Evolutionary conservation across 2,888 invertebrate species (phyloP), one percentile per base, ranked within the genome.

Genomic region (Cyrtodaria siliqua): DNA sequence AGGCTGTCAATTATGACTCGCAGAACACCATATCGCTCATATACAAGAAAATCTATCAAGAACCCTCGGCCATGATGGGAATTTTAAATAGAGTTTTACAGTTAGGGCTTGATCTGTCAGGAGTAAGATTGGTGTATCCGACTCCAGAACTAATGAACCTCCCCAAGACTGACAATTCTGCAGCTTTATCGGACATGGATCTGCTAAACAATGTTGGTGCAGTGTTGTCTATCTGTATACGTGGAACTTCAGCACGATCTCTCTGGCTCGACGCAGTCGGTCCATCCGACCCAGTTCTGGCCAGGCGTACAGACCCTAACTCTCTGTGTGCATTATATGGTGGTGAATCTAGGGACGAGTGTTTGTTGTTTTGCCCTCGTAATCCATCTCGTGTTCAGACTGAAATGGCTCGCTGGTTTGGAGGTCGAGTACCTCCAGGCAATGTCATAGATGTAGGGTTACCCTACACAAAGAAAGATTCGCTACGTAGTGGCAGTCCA

Each of bases 201-300:
- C 47, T 86, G 24, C 71, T 85, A 26, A 88, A 88, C 53, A 86
- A 87, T 68, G 81, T 90, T 47, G 90, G 90, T 14, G 91, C 92
- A 26, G 86, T 91, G 8, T 77, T 92, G 44, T 87, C 90, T 1
- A 62, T 91, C n/a, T 87, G 85, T 52, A 72, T 90, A n/a, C 83
- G 91, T 0, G 92, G 92, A 23, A 87, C 88, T 12, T 82, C 85
- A 53, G 91, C 91, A 0, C 66, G 89, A 29, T 78, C 87, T 4
- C 75, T 91, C 0, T 91, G 91, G 91, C 83, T 91, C 4, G 91
- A 91, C 75, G 86, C 89, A 16, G 85, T 91, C 16, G 92, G 92
- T 1, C 91, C 92, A 0, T 86, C 90, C 0, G 92, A 92, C 69
- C 91, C 90, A 14, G 79, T 77, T 6, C 81, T 91, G 12, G 91